These are phyloP conservation scores for Holcopasites calliopsidis DNA, from an alignment of 1,140 invertebrate genomes.

Conservation along the genomic window DNA sequence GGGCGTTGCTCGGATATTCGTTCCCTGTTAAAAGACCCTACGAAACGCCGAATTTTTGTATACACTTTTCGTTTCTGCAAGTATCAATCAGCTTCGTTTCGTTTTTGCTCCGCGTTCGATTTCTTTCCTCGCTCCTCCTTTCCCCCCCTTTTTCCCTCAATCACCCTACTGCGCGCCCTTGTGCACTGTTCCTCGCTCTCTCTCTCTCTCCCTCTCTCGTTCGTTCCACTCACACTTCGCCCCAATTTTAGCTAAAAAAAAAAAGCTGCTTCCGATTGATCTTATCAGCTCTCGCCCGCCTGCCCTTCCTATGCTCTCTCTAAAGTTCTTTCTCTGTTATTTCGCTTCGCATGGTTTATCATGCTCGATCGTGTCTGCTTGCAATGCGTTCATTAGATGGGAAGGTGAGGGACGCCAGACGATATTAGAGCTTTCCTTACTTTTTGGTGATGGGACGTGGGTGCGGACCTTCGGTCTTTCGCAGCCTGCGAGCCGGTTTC, in stretches of 20 bases:
- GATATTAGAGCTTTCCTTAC: slow-evolving; percentile 70
- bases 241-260: too few relatives aligned
- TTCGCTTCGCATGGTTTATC: background rate
- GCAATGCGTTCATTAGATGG: background rate
- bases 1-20: too few relatives aligned
- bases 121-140: background rate
- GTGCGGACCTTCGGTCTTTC: slow-evolving; percentile 66
- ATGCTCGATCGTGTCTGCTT: slow-evolving; percentile 33
- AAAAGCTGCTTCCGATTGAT: too few relatives aligned
- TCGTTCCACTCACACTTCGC: slow-evolving; percentile 3
- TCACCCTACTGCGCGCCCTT: slow-evolving; percentile 15
- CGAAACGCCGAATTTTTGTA: too few relatives aligned
- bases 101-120: background rate
- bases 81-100: too few relatives aligned
- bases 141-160: slow-evolving; percentile 1
- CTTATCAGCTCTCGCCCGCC: background rate
- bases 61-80: too few relatives aligned
- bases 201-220: slow-evolving; percentile 42
- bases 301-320: slow-evolving; percentile 15
- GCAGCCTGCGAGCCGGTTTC: slow-evolving; percentile 73
- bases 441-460: slow-evolving; percentile 71
- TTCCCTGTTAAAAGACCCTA: too few relatives aligned
- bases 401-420: slow-evolving; percentile 51
- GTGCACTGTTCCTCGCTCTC: slow-evolving; percentile 38
- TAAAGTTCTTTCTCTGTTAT: slow-evolving; percentile 23